Percentiles rank a stretch among this genome's conserved stretches.
phyloP scores from a whole-genome alignment of 2,888 invertebrate genomes.

The Spisula subtruncata region DNA sequence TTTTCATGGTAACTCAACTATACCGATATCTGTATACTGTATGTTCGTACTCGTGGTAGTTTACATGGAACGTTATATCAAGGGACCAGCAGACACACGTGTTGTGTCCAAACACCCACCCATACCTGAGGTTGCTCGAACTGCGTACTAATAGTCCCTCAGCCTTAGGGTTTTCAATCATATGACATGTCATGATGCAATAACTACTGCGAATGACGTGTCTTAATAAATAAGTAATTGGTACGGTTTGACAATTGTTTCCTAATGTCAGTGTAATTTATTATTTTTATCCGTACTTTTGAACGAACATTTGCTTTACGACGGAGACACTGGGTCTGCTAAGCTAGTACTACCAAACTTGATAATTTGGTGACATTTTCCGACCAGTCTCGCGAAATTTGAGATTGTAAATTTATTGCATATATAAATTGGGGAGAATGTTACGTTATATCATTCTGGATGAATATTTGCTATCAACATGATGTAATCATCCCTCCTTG shows the following conservation, averaged over 20 bases:
- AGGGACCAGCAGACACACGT: too few relatives aligned
- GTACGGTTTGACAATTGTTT: constrained; percentile 52
- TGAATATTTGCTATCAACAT: background rate
- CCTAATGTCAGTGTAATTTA: background rate
- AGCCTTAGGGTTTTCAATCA: background rate
- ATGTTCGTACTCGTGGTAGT: too few relatives aligned
- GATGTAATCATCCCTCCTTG: background rate
- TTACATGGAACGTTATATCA: too few relatives aligned
- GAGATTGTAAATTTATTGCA: background rate
- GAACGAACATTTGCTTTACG: background rate
- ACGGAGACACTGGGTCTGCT: background rate
- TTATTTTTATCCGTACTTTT: constrained; percentile 3
- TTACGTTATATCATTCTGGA: background rate
- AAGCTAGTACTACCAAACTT: background rate
- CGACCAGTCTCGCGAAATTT: constrained; percentile 9
- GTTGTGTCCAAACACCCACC: too few relatives aligned
- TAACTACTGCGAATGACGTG: constrained; percentile 30
- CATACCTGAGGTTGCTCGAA: background rate
- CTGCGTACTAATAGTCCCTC: background rate
- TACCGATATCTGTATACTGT: too few relatives aligned
- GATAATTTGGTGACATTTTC: constrained; percentile 10
- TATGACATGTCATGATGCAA: constrained; percentile 44
- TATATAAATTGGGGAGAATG: background rate
- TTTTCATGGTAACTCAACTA: too few relatives aligned
- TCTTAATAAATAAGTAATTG: constrained; percentile 42